phyloP scores from a whole-genome alignment of 2,113 vertebrate species.

The Hemiprocne comata region DNA sequence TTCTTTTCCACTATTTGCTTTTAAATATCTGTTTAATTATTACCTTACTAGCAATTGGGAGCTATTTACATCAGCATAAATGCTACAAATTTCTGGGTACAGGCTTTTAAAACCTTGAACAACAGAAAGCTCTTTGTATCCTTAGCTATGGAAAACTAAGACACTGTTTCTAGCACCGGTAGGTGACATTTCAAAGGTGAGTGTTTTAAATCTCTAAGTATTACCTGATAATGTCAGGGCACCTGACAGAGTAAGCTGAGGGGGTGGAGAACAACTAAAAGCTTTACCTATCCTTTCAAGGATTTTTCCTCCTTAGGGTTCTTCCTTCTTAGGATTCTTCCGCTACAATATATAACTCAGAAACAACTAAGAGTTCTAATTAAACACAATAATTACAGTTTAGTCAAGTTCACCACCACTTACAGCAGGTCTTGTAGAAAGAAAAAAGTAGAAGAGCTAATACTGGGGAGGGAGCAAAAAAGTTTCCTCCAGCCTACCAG shows the following conservation, averaged over 20 bases:
- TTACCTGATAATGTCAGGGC: neutral
- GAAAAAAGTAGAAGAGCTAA: neutral
- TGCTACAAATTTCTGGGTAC: neutral
- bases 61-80: neutral
- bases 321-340: neutral
- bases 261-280: neutral
- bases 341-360: neutral
- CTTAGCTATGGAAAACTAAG: neutral
- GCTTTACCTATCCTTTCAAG: neutral
- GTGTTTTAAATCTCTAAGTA: neutral
- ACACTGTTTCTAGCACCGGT: neutral
- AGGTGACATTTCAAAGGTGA: neutral
- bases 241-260: neutral
- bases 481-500: conserved; percentile 26
- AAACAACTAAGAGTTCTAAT: neutral
- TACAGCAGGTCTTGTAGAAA: neutral
- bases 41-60: neutral
- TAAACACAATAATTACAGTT: neutral
- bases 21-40: neutral
- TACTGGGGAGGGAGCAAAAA: neutral
- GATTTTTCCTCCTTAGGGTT: neutral
- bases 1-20: neutral
- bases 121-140: neutral
- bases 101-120: neutral
- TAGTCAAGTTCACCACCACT: neutral